These are phyloP conservation scores for Chaenodraco wilsoni DNA, from an alignment of 2,797 vertebrate species.

Conservation along the genomic window DNA sequence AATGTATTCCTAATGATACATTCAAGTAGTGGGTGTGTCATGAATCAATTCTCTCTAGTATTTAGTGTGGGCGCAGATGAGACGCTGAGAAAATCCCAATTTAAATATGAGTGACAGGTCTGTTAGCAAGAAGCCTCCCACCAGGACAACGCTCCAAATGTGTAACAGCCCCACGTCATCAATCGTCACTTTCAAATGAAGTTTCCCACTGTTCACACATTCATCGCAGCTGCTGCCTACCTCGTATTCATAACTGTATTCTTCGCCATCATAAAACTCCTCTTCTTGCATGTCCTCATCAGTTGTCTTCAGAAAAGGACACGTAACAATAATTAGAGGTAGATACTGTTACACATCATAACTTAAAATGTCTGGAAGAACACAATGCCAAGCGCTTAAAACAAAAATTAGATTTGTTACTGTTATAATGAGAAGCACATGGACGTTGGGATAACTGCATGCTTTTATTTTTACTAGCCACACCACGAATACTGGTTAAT, in stretches of 20 bases:
- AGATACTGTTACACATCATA: slow-evolving; percentile 9
- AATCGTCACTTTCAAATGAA: slow-evolving; percentile 36
- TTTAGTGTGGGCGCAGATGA: slow-evolving; percentile 49
- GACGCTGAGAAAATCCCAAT: slow-evolving; percentile 6
- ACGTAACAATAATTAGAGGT: slow-evolving; percentile 27
- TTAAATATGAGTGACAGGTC: slow-evolving; percentile 53
- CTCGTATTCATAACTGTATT: slow-evolving; percentile 78
- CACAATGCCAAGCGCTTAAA: slow-evolving; percentile 40
- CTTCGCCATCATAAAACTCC: slow-evolving; percentile 64
- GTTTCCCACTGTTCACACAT: slow-evolving; percentile 38
- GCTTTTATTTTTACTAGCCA: slow-evolving; percentile 46
- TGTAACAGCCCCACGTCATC: slow-evolving; percentile 36
- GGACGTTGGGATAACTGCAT: slow-evolving; percentile 49
- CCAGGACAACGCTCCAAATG: slow-evolving; percentile 17
- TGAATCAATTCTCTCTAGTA: slow-evolving; percentile 64
- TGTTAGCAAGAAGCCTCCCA: slow-evolving; percentile 49
- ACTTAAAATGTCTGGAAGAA: slow-evolving; percentile 16
- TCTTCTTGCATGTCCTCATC: slow-evolving; percentile 53
- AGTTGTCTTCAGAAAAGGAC: slow-evolving; percentile 64
- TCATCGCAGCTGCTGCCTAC: slow-evolving; percentile 60
- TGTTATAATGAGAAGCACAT: slow-evolving; percentile 32
- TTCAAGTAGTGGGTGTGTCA: slow-evolving; percentile 69
- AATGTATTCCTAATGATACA: slow-evolving; percentile 60
- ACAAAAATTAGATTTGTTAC: slow-evolving; percentile 28
- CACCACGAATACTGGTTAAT: slow-evolving; percentile 12